Percentiles rank a stretch among this genome's conserved stretches.
Evolutionary conservation across 2,888 invertebrate genomes (phyloP).

Genomic region (Daptonema setosum): DNA sequence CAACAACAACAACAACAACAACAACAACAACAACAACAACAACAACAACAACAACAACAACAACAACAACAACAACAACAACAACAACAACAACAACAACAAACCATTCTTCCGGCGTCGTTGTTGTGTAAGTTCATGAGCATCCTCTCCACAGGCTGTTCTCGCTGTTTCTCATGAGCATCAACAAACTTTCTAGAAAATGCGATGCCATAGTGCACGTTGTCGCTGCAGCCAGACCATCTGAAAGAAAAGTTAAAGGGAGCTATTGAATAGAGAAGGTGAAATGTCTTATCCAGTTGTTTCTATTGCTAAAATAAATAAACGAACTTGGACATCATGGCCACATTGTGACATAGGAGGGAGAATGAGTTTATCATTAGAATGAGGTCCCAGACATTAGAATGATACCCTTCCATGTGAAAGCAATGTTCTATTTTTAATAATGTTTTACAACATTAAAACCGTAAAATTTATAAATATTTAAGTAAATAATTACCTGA

Average conservation of each 20-base stretch:
- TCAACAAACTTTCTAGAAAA: constrained; percentile 27
- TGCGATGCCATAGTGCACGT: constrained; percentile 26
- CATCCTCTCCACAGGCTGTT: constrained; percentile 17
- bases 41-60: neutral
- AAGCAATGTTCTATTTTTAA: too few species aligned
- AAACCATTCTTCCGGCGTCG: constrained; percentile 30
- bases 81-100: neutral
- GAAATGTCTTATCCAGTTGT: too few species aligned
- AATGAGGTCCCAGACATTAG: too few species aligned
- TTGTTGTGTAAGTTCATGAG: constrained; percentile 32
- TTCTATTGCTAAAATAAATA: too few species aligned
- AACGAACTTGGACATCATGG: too few species aligned
- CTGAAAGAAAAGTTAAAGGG: constrained; percentile 16
- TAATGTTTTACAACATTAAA: too few species aligned
- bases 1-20: neutral
- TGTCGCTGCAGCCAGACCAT: constrained; percentile 29
- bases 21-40: neutral
- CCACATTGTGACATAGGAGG: too few species aligned
- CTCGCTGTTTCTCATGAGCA: constrained; percentile 19
- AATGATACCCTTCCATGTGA: too few species aligned
- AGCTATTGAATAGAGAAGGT: constrained; percentile 1
- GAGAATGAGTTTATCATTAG: too few species aligned
- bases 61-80: neutral
- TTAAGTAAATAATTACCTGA: neutral
- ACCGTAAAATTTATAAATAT: too few species aligned